Evolutionary conservation across 2,888 invertebrate species (phyloP), one percentile per base, ranked within the genome.

Genomic region (Cybosia mesomella): DNA sequence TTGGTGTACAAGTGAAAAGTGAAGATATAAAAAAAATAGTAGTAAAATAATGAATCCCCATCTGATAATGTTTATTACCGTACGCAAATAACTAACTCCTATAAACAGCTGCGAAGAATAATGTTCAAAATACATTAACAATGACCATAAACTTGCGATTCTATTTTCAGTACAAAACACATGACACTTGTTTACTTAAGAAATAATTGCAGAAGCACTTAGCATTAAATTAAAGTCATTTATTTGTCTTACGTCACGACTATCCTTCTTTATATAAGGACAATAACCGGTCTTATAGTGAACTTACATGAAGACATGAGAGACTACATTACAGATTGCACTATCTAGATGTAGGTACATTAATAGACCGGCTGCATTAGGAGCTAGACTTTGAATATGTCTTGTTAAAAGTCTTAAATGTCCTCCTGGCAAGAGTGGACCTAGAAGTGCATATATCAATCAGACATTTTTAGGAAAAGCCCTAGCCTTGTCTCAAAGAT

Each of bases 151-250:
- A 36, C 39, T 24, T 22, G 15, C 22, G 1, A 15, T 1, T 60
- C 18, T 60, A 43, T 60, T 24, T 60, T 24, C 15, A 60, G 60
- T 9, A 18, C 43, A 24, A 43, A 60, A 18, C n/a, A 49, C 5
- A 43, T 43, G 43, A 43, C 43, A 43, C 43, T 18, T 49, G 28
- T 61, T 60, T 28, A 15, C 28, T 60, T 57, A 18, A 43, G 13
- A 43, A 57, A 43, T 57, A 66, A 49, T 57, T 55, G 21, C 49
- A 57, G 15, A 1, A 7, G 10, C 68, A 70, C 63, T 67, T 67
- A 68, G 62, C 66, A 67, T 70, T 58, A 77, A 76, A 74, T 79
- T 79, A 68, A 77, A 77, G 67, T 79, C 71, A 76, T 72, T 79
- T 76, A 70, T 70, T 2, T 43, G 13, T 43, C 13, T 15, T 18